Conservation (phyloP, 2,888 invertebrate species). For the Idaea aversata region DNA sequence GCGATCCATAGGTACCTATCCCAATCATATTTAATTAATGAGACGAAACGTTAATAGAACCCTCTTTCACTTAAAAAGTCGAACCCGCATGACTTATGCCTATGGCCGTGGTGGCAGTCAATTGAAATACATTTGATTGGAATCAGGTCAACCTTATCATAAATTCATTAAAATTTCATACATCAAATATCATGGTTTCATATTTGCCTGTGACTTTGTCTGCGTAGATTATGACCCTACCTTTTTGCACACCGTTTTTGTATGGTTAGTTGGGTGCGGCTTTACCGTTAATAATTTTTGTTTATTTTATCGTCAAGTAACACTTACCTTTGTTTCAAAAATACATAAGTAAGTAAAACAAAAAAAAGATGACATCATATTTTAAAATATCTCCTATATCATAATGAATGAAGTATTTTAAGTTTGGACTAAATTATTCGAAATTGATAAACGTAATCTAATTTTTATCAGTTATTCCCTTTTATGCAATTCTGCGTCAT, state of each 20-base stretch:
- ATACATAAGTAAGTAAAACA: no score
- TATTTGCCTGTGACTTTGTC: background rate
- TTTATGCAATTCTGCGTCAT: conserved; percentile 1
- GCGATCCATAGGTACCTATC: conserved; percentile 8
- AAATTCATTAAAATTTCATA: conserved; percentile 43
- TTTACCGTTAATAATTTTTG: no score
- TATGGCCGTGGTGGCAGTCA: conserved; percentile 52
- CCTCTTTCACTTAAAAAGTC: conserved; percentile 18
- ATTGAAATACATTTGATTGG: conserved; percentile 48
- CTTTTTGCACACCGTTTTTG: background rate
- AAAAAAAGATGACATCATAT: background rate
- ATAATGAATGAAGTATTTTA: background rate
- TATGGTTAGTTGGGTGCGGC: background rate
- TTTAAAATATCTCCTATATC: background rate
- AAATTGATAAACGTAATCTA: background rate
- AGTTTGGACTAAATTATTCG: background rate
- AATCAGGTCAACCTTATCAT: conserved; percentile 60
- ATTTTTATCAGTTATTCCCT: background rate
- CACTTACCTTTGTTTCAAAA: no score
- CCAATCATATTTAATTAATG: conserved; percentile 11
- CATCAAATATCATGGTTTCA: background rate
- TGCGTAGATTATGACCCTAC: background rate
- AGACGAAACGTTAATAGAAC: conserved; percentile 17
- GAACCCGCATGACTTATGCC: conserved; percentile 40
- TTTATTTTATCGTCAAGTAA: no score